Evolutionary conservation across 2,113 vertebrate species (phyloP).

Genomic region (Microcebus tavaratra): DNA sequence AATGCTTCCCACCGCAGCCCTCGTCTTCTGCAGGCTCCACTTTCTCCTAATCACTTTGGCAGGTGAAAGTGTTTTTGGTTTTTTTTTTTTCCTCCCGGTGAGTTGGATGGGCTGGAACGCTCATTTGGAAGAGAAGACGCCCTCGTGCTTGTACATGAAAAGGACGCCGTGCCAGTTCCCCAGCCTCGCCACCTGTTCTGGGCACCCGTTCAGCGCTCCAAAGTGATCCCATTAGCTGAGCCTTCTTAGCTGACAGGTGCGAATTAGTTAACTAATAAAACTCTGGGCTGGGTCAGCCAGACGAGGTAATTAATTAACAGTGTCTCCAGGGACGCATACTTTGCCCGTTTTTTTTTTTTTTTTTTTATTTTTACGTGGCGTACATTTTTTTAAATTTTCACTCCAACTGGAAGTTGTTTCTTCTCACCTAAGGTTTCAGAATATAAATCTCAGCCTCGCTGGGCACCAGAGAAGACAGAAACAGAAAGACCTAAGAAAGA

Average conservation of each 20-base stretch:
- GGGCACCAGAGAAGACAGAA: background rate
- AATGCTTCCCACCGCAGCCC: background rate
- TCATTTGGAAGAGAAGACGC: conserved; percentile 26
- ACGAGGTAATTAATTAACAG: background rate
- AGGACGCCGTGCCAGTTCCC: background rate
- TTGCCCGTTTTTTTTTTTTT: background rate
- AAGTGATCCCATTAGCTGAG: background rate
- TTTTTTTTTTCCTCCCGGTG: background rate
- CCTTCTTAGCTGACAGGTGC: background rate
- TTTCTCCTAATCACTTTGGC: conserved; percentile 41
- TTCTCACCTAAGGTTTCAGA: background rate
- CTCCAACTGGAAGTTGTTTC: background rate
- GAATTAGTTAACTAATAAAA: conserved; percentile 8
- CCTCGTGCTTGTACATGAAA: background rate
- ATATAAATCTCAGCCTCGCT: background rate
- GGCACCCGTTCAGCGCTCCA: background rate
- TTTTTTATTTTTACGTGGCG: background rate
- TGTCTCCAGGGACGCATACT: background rate
- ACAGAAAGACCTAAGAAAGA: background rate
- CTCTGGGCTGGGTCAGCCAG: background rate
- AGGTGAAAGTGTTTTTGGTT: background rate
- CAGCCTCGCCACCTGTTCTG: background rate
- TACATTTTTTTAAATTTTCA: background rate
- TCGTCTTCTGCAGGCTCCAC: background rate
- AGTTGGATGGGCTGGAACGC: background rate